These are phyloP conservation scores for Choloepus hoffmanni DNA, from an alignment of 2,113 vertebrate species.

Conservation along the genomic window DNA sequence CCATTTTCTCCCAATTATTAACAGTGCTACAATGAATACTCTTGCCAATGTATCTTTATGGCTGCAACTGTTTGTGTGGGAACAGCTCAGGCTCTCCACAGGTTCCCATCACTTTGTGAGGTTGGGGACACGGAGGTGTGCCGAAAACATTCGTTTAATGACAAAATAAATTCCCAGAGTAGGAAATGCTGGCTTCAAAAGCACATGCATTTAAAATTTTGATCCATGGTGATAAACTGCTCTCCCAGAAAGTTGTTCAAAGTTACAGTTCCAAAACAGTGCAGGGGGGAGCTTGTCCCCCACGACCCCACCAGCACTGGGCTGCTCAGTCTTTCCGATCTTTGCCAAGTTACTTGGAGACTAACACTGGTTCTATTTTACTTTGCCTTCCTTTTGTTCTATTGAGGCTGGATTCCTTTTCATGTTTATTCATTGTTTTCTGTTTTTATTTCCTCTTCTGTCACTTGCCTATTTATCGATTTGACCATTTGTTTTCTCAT, in stretches of 20 bases:
- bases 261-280: fast-evolving
- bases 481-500: not conserved
- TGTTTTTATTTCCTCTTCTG: not conserved
- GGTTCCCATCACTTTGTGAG: not conserved
- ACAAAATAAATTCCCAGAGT: not conserved
- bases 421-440: fast-evolving
- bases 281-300: not conserved
- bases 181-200: fast-evolving
- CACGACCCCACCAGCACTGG: fast-evolving
- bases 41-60: not conserved
- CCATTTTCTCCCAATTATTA: fast-evolving
- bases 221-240: fast-evolving
- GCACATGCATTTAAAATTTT: fast-evolving
- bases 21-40: fast-evolving
- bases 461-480: no score
- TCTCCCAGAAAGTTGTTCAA: not conserved
- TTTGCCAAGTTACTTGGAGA: no score
- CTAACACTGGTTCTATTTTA: fast-evolving
- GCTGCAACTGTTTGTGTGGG: not conserved
- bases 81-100: not conserved
- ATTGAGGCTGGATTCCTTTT: fast-evolving
- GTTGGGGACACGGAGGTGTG: not conserved
- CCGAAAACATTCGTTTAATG: no score
- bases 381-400: fast-evolving
- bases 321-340: fast-evolving